Evolutionary conservation across 2,113 vertebrate genomes (phyloP).

Genomic region (Lipophrys pholis): DNA sequence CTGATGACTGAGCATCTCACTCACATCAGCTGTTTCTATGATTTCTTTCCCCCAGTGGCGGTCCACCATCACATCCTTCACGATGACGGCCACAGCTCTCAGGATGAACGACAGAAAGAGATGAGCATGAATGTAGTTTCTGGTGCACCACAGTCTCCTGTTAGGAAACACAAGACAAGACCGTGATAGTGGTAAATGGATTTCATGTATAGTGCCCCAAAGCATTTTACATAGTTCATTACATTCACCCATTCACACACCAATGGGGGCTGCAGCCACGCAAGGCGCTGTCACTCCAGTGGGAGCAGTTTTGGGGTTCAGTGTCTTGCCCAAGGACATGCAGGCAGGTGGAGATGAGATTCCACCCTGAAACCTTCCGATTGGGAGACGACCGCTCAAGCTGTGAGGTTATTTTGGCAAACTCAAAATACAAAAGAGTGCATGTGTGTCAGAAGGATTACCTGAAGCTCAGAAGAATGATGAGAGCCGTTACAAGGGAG

Average conservation of each 20-base stretch:
- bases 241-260: too few relatives aligned
- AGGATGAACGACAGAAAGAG: slow-evolving; percentile 89
- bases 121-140: slow-evolving; percentile 83
- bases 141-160: slow-evolving; percentile 88
- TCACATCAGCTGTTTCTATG: slow-evolving; percentile 78
- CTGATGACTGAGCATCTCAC: slow-evolving; percentile 83
- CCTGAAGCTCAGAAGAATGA: slow-evolving; percentile 89
- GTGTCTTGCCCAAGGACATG: too few relatives aligned
- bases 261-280: too few relatives aligned
- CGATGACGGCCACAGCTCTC: slow-evolving; percentile 84
- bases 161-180: too few relatives aligned
- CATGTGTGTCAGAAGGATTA: slow-evolving; percentile 45
- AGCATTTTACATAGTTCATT: too few relatives aligned
- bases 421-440: neutral
- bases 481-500: slow-evolving; percentile 85
- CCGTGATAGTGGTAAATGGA: neutral
- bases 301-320: too few relatives aligned
- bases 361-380: too few relatives aligned
- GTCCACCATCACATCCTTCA: slow-evolving; percentile 86
- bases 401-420: too few relatives aligned
- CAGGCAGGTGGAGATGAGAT: too few relatives aligned
- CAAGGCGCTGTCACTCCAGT: too few relatives aligned
- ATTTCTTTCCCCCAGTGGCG: slow-evolving; percentile 82
- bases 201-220: too few relatives aligned
- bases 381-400: too few relatives aligned